Evolutionary conservation across 2,113 vertebrate genomes (phyloP).

Genomic region (Sminthopsis crassicaudata): DNA sequence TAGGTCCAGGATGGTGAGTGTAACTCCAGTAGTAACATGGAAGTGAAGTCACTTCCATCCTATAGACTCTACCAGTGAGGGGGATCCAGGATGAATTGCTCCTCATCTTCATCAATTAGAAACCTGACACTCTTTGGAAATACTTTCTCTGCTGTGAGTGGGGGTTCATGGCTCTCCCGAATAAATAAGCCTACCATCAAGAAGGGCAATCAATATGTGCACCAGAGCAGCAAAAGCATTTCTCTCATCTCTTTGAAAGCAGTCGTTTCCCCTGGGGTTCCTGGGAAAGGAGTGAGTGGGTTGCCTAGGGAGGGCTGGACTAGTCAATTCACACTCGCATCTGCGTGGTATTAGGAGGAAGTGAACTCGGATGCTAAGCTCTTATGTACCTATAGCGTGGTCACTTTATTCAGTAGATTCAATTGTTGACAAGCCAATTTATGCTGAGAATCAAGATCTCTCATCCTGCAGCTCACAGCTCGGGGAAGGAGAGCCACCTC

Average conservation of each 20-base stretch:
- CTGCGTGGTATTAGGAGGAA: not conserved
- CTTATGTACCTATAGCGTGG: not conserved
- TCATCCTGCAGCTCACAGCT: not conserved
- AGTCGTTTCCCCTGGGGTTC: not conserved
- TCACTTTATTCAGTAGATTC: not conserved
- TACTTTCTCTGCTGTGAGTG: not conserved
- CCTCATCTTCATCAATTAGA: not conserved
- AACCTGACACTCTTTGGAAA: not conserved
- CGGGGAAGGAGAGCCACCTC: not conserved
- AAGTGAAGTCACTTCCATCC: not conserved
- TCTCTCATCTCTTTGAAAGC: not conserved
- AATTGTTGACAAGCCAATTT: not conserved
- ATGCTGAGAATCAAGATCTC: not conserved
- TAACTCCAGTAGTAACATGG: not conserved
- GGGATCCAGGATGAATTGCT: not conserved
- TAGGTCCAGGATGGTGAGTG: not conserved
- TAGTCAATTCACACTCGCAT: not conserved
- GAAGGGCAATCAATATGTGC: not conserved
- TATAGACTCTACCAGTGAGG: not conserved
- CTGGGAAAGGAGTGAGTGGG: not conserved
- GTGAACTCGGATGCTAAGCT: not conserved
- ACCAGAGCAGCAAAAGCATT: not conserved
- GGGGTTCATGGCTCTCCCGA: not conserved
- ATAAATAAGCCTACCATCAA: not conserved
- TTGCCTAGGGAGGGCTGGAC: not conserved